Evolutionary conservation across 1,140 invertebrate species (phyloP).

Genomic region (Babylonia areolata): DNA sequence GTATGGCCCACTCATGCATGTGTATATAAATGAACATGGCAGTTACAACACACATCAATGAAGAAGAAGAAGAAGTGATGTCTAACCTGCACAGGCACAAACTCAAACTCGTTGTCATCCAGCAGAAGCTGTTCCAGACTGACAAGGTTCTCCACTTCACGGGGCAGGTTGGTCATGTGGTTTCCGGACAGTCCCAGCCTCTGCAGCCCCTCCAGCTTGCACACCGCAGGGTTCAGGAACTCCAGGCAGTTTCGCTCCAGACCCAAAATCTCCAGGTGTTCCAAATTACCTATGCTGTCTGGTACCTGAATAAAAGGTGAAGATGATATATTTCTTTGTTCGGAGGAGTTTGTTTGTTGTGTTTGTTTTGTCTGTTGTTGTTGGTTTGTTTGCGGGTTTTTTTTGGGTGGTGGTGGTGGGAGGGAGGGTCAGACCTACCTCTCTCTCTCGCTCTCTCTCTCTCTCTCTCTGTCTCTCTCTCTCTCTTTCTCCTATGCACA

Average conservation of each 20-base stretch:
- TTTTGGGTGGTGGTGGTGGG: no score
- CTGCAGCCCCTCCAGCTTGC: constrained; percentile 62
- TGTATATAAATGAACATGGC: no score
- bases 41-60: background rate
- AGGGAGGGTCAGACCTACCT: no score
- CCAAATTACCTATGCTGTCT: constrained; percentile 46
- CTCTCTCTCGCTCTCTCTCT: no score
- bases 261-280: constrained; percentile 61
- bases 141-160: constrained; percentile 68
- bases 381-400: no score
- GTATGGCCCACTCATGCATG: no score
- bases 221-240: constrained; percentile 68
- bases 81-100: constrained; percentile 68
- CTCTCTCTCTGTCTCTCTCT: no score
- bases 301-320: constrained; percentile 41
- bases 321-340: background rate
- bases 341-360: background rate
- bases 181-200: constrained; percentile 71
- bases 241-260: constrained; percentile 69
- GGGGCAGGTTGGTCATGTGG: constrained; percentile 70
- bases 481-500: no score
- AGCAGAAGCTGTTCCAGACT: constrained; percentile 67
- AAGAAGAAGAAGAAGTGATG: background rate
- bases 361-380: background rate
- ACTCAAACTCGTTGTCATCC: constrained; percentile 74